phyloP scores from a whole-genome alignment of 2,797 vertebrate genomes.

The Otus scops region DNA sequence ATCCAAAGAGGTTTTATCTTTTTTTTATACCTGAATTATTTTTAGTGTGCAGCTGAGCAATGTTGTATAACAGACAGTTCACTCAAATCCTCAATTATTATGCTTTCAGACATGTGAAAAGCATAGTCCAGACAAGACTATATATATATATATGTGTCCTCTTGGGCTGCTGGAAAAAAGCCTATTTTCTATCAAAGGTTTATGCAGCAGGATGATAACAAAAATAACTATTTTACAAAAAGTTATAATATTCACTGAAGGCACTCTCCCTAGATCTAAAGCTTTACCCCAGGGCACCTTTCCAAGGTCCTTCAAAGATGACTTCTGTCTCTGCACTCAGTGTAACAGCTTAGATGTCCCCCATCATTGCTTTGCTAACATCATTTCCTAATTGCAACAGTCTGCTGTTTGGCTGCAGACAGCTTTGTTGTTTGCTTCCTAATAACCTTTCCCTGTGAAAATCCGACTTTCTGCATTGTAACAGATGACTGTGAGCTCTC shows the following conservation, averaged over 20 bases:
- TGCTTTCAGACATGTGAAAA: not conserved
- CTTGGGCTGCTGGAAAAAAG: not conserved
- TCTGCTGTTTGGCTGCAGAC: conserved; percentile 39
- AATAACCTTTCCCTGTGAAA: conserved; percentile 24
- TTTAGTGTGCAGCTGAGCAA: not conserved
- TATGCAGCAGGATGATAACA: conserved; percentile 8
- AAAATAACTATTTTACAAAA: conserved; percentile 16
- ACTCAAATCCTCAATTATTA: not conserved
- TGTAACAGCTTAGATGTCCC: conserved; percentile 1
- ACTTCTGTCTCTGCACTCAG: not conserved
- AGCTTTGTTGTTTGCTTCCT: conserved; percentile 48
- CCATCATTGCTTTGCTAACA: not conserved
- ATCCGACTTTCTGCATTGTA: not conserved
- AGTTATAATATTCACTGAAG: not conserved
- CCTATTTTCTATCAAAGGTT: not conserved
- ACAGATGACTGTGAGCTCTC: not conserved
- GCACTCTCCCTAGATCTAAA: not conserved
- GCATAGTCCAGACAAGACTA: not conserved
- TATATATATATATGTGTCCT: not conserved
- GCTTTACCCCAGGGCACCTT: conserved; percentile 7
- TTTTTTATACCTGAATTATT: not conserved
- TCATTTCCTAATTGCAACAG: conserved; percentile 26
- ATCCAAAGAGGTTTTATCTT: not conserved
- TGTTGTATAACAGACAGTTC: not conserved
- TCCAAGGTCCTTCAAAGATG: conserved; percentile 23